phyloP scores from a whole-genome alignment of 2,797 vertebrate species.

The Sternarchorhynchus goeldii region DNA sequence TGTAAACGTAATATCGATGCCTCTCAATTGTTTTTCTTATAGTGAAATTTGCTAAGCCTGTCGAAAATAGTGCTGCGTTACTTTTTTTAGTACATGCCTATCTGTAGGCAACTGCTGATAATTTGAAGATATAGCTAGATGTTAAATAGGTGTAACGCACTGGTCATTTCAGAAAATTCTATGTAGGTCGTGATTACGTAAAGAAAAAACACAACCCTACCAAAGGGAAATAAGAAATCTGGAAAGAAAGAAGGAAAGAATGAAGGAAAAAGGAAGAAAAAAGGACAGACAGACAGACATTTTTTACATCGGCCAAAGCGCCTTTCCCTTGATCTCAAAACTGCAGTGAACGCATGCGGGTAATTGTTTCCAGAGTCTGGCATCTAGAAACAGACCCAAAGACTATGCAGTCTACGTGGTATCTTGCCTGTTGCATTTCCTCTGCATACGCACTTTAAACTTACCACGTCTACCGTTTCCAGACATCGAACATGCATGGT shows the following conservation, averaged over 20 bases:
- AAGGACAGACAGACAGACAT: too few relatives aligned
- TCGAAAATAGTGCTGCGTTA: too few relatives aligned
- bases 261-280: too few relatives aligned
- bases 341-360: conserved; percentile 49
- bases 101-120: too few relatives aligned
- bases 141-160: neutral
- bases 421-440: conserved; percentile 10
- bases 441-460: neutral
- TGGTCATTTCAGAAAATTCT: conserved; percentile 14
- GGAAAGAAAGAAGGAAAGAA: too few relatives aligned
- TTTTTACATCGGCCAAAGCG: conserved; percentile 17
- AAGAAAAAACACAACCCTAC: neutral
- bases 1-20: too few relatives aligned
- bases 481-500: too few relatives aligned
- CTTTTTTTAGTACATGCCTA: too few relatives aligned
- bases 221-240: neutral
- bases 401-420: conserved; percentile 27
- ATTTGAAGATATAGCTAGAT: neutral
- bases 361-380: conserved; percentile 75
- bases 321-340: conserved; percentile 53
- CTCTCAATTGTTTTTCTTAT: too few relatives aligned
- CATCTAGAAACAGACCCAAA: conserved; percentile 24
- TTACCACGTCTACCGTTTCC: neutral
- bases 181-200: neutral
- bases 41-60: too few relatives aligned